Evolutionary conservation across 2,888 invertebrate species (phyloP), one percentile per base, ranked within the genome.

Genomic region (Busseola fusca): DNA sequence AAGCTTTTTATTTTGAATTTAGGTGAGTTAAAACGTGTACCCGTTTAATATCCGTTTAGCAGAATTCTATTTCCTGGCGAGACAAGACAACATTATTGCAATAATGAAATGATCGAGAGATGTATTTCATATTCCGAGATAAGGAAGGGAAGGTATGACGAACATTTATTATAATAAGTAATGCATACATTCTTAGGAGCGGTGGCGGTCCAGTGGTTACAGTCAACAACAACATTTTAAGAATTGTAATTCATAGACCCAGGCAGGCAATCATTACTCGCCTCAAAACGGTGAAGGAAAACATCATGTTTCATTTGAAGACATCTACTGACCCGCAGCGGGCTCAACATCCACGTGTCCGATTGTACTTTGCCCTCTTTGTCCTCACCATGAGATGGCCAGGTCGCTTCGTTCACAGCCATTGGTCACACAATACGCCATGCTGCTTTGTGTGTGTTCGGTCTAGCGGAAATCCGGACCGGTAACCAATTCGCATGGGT

Each of bases 1-100:
- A 58, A 63, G 52, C 72, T 75, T 71, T 84, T 76, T 77, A 78
- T 81, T 78, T 82, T 70, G 60, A 76, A 81, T 81, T 76, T 72
- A 27, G 34, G 27, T 60, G 54, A 62, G 77, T 76, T 78, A 64
- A 77, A 82, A 63, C 63, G 67, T 58, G 50, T 45, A 60, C n/a
- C 78, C 45, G 60, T 77, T 75, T 78, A 82, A 87, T 84, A 85
- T 85, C 82, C 84, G 83, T 70, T 50, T 79, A 74, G 72, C 69
- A 81, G 77, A 84, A 89, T 88, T 84, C 85, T 81, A 90, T 90
- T 89, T 90, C 90, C 89, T 84, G 87, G 76, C 83, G 84, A 84
- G 84, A 86, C 87, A 78, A 85, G 86, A 87, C 84, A 87, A 82
- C 81, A 85, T 81, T 84, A 84, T 87, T 81, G 81, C 84, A 77